Evolutionary conservation across 2,888 invertebrate genomes (phyloP).

Genomic region (Dexiosoma caninum): DNA sequence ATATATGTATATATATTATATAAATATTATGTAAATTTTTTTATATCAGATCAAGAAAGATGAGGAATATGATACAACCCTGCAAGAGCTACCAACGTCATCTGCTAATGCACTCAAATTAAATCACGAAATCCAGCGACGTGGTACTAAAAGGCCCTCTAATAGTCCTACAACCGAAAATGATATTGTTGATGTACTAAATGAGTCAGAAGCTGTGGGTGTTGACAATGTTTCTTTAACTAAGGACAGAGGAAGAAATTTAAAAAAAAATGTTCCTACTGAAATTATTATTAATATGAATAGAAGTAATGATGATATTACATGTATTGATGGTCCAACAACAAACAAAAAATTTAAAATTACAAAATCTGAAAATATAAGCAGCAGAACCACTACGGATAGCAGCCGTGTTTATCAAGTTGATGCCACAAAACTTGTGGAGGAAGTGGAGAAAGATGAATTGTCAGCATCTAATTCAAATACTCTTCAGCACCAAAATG

Average conservation of each 20-base stretch:
- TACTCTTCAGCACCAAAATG: slow-evolving; percentile 37
- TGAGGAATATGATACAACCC: slow-evolving; percentile 50
- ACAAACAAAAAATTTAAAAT: slow-evolving; percentile 70
- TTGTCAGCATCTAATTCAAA: slow-evolving; percentile 9
- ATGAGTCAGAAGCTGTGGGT: slow-evolving; percentile 31
- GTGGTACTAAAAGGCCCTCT: slow-evolving; percentile 70
- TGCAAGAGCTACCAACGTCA: slow-evolving; percentile 54
- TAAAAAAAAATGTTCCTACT: slow-evolving; percentile 57
- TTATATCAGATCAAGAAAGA: slow-evolving; percentile 35
- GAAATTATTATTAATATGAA: slow-evolving; percentile 49
- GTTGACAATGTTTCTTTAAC: neutral
- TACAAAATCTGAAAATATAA: slow-evolving; percentile 45
- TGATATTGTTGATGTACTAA: slow-evolving; percentile 59
- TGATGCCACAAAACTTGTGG: slow-evolving; percentile 14
- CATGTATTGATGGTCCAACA: slow-evolving; percentile 60
- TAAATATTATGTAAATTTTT: neutral
- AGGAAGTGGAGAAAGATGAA: neutral
- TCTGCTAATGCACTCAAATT: slow-evolving; percentile 63
- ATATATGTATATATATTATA: neutral
- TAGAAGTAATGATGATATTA: slow-evolving; percentile 46
- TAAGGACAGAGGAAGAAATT: slow-evolving; percentile 23
- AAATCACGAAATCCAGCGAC: slow-evolving; percentile 66
- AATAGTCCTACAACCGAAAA: slow-evolving; percentile 66
- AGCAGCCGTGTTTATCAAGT: slow-evolving; percentile 33
- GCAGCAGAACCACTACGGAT: neutral